Percentiles rank a stretch among this genome's conserved stretches.
Evolutionary conservation across 2,797 vertebrate species (phyloP).

Genomic region (Onychomys arenicola): DNA sequence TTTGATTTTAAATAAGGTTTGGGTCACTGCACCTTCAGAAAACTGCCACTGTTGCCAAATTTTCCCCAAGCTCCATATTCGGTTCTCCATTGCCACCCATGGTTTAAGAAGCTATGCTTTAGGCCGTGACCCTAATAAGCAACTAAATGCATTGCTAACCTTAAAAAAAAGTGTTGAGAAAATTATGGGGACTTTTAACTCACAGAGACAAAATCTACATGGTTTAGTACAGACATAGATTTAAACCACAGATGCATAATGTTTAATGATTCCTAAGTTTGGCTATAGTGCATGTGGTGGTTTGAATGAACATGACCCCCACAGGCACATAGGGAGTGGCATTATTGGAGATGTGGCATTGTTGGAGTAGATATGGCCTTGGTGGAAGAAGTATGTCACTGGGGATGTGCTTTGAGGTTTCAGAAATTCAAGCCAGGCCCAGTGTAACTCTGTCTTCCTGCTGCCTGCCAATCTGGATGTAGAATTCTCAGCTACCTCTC

Average conservation of each 20-base stretch:
- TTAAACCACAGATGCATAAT: slow-evolving; percentile 29
- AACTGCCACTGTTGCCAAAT: not conserved
- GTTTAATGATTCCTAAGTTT: slow-evolving; percentile 56
- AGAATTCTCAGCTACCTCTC: not conserved
- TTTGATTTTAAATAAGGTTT: not conserved
- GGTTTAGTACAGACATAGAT: slow-evolving; percentile 1
- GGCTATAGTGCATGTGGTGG: not conserved
- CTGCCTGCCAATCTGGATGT: not conserved
- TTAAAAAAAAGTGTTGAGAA: slow-evolving; percentile 37
- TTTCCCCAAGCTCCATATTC: not conserved
- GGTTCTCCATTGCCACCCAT: not conserved
- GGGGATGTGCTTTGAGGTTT: not conserved
- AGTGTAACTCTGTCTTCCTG: not conserved
- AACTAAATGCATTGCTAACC: slow-evolving; percentile 34
- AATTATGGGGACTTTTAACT: slow-evolving; percentile 55
- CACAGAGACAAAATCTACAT: slow-evolving; percentile 47
- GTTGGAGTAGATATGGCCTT: no score
- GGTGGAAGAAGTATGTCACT: not conserved
- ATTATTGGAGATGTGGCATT: not conserved
- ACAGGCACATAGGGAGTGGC: not conserved
- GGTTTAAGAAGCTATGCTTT: not conserved
- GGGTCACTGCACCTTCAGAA: not conserved
- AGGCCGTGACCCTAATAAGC: not conserved
- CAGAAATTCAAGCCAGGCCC: not conserved
- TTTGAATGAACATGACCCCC: not conserved